These are phyloP conservation scores for Scaptomyza flava DNA, from an alignment of 2,888 invertebrate genomes.

Conservation along the genomic window DNA sequence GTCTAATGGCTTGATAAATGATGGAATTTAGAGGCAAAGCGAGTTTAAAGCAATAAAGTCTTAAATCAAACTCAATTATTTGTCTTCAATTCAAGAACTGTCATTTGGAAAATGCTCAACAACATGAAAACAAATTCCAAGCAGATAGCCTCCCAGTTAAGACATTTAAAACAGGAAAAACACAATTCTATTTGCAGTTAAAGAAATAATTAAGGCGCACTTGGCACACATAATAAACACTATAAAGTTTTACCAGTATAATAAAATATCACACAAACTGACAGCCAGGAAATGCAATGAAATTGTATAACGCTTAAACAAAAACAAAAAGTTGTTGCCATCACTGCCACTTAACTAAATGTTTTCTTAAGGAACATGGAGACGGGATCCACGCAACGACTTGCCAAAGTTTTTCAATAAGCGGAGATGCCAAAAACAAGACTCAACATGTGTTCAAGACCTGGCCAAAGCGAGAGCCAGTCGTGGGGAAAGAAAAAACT, in stretches of 20 bases:
- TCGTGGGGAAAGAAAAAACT: conserved; percentile 13
- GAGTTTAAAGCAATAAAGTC: not conserved
- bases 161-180: conserved; percentile 27
- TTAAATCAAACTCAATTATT: not conserved
- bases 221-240: conserved; percentile 49
- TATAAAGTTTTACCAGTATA: conserved; percentile 44
- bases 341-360: conserved; percentile 29
- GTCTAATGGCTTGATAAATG: not conserved
- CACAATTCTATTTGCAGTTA: conserved; percentile 43
- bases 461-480: not conserved
- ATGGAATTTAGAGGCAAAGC: not conserved
- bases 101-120: conserved; percentile 23
- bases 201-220: conserved; percentile 43
- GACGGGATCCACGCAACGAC: conserved; percentile 23
- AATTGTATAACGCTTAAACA: conserved; percentile 40
- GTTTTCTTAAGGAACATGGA: conserved; percentile 29
- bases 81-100: not conserved
- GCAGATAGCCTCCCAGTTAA: conserved; percentile 15
- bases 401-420: conserved; percentile 58
- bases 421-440: conserved; percentile 45
- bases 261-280: conserved; percentile 35
- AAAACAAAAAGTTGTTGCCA: conserved; percentile 40
- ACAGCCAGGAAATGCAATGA: conserved; percentile 30
- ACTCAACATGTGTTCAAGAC: conserved; percentile 51
- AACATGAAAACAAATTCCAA: conserved; percentile 16